A percentile compares a stretch with the other conserved stretches of the same genome.
Evolutionary conservation across 2,888 invertebrate species (phyloP).

Genomic region (Ptychoptera albimana): DNA sequence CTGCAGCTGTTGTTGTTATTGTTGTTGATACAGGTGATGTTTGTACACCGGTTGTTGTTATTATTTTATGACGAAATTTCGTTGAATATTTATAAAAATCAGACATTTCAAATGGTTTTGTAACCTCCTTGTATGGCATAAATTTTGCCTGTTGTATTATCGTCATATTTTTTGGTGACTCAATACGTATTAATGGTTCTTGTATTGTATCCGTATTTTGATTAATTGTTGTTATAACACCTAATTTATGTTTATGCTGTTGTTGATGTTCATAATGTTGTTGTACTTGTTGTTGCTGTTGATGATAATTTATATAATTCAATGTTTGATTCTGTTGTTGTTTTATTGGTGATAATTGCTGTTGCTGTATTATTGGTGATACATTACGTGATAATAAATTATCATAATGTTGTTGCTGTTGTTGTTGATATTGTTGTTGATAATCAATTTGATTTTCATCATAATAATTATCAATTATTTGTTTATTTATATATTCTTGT

Average conservation of each 20-base stretch:
- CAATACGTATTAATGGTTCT: conserved; percentile 36
- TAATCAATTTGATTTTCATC: conserved; percentile 3
- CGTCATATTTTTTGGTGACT: conserved; percentile 69
- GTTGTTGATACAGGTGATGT: not conserved
- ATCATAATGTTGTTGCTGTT: not conserved
- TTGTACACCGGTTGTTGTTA: not conserved
- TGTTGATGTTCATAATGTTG: too few relatives aligned
- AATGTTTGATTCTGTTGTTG: too few relatives aligned
- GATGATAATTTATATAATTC: too few relatives aligned
- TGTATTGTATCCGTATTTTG: not conserved
- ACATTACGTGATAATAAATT: not conserved
- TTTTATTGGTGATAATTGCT: not conserved
- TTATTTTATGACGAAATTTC: conserved; percentile 58
- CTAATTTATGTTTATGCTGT: too few relatives aligned
- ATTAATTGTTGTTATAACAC: too few relatives aligned
- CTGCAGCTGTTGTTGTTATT: not conserved
- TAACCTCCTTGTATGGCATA: conserved; percentile 83
- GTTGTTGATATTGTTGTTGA: too few relatives aligned
- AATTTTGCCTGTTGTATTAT: conserved; percentile 77
- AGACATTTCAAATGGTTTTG: conserved; percentile 95
- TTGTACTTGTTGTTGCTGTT: too few relatives aligned
- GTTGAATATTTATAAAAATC: conserved; percentile 97
- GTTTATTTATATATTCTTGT: conserved; percentile 6
- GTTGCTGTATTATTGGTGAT: not conserved
- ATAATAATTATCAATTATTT: conserved; percentile 5